Conservation (phyloP, 2,888 invertebrate genomes). For the Hirtodrosophila cameraria region DNA sequence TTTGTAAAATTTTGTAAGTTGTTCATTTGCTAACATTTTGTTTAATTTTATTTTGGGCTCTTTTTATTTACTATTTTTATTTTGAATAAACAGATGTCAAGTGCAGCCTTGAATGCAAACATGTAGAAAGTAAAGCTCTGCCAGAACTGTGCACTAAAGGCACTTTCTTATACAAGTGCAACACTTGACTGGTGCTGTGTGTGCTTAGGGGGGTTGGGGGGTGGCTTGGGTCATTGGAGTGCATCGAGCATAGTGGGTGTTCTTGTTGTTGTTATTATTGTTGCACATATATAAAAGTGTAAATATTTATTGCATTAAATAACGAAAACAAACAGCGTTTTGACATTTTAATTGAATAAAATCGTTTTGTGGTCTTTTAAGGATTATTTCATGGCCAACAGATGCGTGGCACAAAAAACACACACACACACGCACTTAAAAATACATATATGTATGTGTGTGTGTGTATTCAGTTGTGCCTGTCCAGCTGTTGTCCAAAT, state of each 20-base stretch:
- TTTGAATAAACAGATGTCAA: neutral
- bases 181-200: conserved; percentile 5
- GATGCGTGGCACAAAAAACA: conserved; percentile 32
- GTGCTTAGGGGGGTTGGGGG: neutral
- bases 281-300: conserved; percentile 52
- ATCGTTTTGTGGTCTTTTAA: conserved; percentile 79
- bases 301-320: conserved; percentile 78
- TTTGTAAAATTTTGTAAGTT: no score
- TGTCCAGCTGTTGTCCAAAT: conserved; percentile 58
- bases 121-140: neutral
- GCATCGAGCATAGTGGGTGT: neutral
- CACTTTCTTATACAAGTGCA: conserved; percentile 2
- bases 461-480: conserved; percentile 13
- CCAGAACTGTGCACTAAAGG: neutral
- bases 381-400: conserved; percentile 77
- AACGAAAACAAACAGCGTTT: conserved; percentile 77
- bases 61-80: no score
- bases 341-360: conserved; percentile 79
- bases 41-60: no score
- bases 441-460: conserved; percentile 1
- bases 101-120: neutral
- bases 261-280: conserved; percentile 9
- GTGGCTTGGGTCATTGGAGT: neutral
- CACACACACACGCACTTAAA: neutral
- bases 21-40: neutral